Base-by-base conservation (phyloP, 2,113 vertebrate species). In the Dolichallabes microphthalmus region DNA sequence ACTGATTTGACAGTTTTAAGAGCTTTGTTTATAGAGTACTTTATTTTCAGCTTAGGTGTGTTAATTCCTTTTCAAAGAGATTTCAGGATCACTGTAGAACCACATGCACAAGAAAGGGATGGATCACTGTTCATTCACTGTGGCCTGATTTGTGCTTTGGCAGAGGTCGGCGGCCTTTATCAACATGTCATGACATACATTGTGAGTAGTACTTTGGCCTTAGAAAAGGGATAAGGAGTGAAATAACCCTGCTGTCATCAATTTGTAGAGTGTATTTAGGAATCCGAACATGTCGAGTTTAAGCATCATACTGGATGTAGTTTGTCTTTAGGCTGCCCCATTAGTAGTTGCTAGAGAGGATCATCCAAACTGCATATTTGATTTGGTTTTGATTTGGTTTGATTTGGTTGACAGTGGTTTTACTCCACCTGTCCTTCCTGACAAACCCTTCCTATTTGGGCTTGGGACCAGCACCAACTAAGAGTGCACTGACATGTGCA, bases 61-160 rank as follows among this genome's bases (percentile, higher is more conserved):
- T 52, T 88, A 88, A 88, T 86, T 85, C 32, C 25, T 86, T 88
- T 61, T 57, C 50, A 85, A 69, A 84, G 57, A 89, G 64, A 76
- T 86, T 60, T 10, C 63, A 83, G 66, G 60, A 27, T 85, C 64
- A 88, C 85, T 89, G 75, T 82, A 80, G 85, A 84, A 82, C 15
- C 6, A 76, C 39, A n/a, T 87, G 89, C 88, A 92, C 78, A 71
- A 58, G 39, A 77, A 75, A 15, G 58, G 32, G 71, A 60, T 79
- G 78, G 86, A 64, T 80, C 82, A 86, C 83, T 17, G 53, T 35
- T 74, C 61, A n/a, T 57, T 61, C 60, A 32, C 12, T 63, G 66
- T 60, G 11, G 55, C 45, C 77, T 80, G 76, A 86, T 82, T 80
- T 50, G 32, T 35, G 74, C 64, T 50, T 55, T 73, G 83, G 78